These are phyloP conservation scores for Caenorhabditis japonica DNA, from an alignment of 2,888 invertebrate species.

Conservation along the genomic window DNA sequence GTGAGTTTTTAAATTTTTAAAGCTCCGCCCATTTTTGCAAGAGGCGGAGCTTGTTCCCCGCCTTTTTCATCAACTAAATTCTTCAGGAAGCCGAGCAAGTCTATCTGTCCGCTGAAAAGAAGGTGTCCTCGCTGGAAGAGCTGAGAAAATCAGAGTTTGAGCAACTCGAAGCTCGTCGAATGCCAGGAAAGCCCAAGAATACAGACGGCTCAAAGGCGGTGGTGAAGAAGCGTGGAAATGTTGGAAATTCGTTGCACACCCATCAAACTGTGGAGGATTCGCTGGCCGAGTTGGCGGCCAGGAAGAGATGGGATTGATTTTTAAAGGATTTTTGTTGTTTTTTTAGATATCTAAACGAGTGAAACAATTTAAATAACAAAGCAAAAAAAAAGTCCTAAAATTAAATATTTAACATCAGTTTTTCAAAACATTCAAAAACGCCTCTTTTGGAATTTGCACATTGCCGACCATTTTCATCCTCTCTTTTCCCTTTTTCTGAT, in stretches of 20 bases:
- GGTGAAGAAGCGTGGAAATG: constrained; percentile 64
- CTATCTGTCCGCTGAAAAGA: constrained; percentile 43
- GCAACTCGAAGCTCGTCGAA: constrained; percentile 50
- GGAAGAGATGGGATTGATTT: constrained; percentile 76
- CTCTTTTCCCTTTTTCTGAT: constrained; percentile 94
- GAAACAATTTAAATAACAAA: too few relatives aligned
- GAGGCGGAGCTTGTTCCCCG: too few relatives aligned
- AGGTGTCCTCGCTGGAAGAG: constrained; percentile 51
- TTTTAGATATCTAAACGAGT: too few relatives aligned
- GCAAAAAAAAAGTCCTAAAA: neutral
- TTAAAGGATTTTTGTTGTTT: constrained; percentile 15
- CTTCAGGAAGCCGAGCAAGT: constrained; percentile 55
- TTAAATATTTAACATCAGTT: constrained; percentile 48
- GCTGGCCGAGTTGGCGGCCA: constrained; percentile 61
- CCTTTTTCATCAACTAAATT: too few relatives aligned
- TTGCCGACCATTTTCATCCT: constrained; percentile 92
- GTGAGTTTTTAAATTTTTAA: constrained; percentile 43
- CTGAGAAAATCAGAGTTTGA: constrained; percentile 40
- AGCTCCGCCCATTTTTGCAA: neutral
- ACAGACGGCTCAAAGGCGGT: constrained; percentile 54
- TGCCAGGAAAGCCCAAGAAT: constrained; percentile 66
- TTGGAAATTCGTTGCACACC: constrained; percentile 74
- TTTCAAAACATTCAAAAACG: constrained; percentile 83
- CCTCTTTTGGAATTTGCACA: constrained; percentile 90
- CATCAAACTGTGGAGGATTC: constrained; percentile 74